Base-by-base conservation (phyloP, 2,888 invertebrate genomes). In the Apodemia mormo region DNA sequence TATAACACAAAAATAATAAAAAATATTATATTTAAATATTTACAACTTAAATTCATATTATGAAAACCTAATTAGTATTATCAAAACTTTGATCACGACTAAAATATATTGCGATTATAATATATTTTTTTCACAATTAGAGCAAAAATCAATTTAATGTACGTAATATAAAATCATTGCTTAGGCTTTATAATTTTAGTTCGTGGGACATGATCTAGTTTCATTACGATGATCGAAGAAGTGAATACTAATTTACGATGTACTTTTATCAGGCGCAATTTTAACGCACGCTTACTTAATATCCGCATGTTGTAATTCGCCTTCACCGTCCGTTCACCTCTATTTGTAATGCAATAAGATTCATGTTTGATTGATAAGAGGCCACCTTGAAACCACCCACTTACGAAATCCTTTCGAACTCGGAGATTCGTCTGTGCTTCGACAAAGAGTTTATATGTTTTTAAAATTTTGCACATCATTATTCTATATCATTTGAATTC, bases 261-360 rank as follows among this genome's bases (percentile, higher is more conserved):
- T 33, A 76, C 77, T 79, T 79, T 78, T 74, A 77, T 61, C 61
- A 33, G 37, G 37, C 61, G 61, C 61, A 61, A 61, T 61, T 61
- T 61, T 61, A 77, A 76, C 78, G 79, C 74, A 61, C 67, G 77
- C 76, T 81, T 82, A 80, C 79, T 72, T 79, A 82, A 84, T 74
- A 78, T 80, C 82, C 82, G 78, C 72, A 78, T 83, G 80, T 78
- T 77, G 83, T 76, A 82, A 80, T 73, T 68, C 70, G 71, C 75
- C 69, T 73, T 70, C 69, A 52, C 45, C 33, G 22, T 54, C 30
- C 65, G 45, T 67, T 58, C 68, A 58, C 65, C 74, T 68, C 71
- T 77, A 74, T 71, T 66, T 49, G 65, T 65, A 70, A 61, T 45
- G 61, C 12, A 45, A 72, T 75, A 77, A 71, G 73, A 70, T 56